phyloP scores from a whole-genome alignment of 37 sponge, comb jelly and placozoan species.

The Geodia barretti region DNA sequence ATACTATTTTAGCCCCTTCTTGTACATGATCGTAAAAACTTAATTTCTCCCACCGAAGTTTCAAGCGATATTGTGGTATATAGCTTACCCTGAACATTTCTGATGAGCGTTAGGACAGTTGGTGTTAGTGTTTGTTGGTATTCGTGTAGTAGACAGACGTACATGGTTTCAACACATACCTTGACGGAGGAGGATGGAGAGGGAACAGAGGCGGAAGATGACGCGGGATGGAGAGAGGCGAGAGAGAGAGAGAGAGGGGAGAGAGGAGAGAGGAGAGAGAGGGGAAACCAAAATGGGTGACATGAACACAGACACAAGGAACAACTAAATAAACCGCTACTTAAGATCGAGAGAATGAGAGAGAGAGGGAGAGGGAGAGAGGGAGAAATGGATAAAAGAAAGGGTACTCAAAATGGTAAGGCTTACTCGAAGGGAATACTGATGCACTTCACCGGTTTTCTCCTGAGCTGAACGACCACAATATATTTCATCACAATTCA shows the following conservation, averaged over 20 bases:
- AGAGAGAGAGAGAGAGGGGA: conserved; percentile 5
- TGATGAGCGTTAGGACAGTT: conserved; percentile 41
- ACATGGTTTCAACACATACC: conserved; percentile 71
- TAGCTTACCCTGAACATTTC: conserved; percentile 62
- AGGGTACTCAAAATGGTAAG: too few relatives aligned
- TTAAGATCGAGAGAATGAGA: background rate
- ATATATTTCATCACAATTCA: too few relatives aligned
- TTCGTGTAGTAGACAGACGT: conserved; percentile 53
- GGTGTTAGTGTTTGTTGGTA: conserved; percentile 61
- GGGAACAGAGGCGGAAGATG: background rate
- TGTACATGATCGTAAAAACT: too few relatives aligned
- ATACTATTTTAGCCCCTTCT: too few relatives aligned
- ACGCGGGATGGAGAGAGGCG: background rate
- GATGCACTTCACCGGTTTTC: background rate
- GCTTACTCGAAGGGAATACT: background rate
- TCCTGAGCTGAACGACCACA: background rate
- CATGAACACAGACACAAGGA: too few relatives aligned
- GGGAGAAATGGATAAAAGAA: background rate
- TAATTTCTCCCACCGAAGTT: background rate
- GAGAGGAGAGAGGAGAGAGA: background rate
- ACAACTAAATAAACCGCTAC: too few relatives aligned
- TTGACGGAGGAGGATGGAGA: background rate
- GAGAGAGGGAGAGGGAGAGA: conserved; percentile 1
- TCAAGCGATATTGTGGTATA: background rate
- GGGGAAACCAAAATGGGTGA: background rate